Evolutionary conservation across 1,140 invertebrate species (phyloP).

Genomic region (Drosophila dunni): DNA sequence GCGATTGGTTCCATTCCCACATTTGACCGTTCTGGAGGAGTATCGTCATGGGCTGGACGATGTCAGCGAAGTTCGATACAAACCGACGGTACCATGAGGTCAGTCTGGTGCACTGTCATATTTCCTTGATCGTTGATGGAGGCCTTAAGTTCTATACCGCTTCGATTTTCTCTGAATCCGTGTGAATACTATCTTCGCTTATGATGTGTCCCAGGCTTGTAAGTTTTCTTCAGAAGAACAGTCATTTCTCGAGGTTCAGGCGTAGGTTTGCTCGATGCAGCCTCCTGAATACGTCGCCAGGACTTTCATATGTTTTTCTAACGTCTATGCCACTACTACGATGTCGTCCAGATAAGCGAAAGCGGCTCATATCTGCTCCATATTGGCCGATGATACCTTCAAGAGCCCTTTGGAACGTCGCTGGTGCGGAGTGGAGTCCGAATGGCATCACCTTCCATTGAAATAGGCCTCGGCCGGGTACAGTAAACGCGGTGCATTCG

Average conservation of each 20-base stretch:
- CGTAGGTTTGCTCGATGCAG: too few relatives aligned
- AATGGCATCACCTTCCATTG: neutral
- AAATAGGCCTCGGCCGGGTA: neutral
- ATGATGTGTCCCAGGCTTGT: too few relatives aligned
- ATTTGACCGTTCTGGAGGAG: too few relatives aligned
- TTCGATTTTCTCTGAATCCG: too few relatives aligned
- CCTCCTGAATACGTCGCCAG: neutral
- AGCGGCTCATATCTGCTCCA: slow-evolving; percentile 10
- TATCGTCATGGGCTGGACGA: too few relatives aligned
- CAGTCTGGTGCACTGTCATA: neutral
- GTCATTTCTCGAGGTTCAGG: too few relatives aligned
- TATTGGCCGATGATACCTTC: neutral
- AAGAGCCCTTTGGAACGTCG: too few relatives aligned
- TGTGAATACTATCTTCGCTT: too few relatives aligned
- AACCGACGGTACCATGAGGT: neutral
- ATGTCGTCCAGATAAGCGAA: neutral
- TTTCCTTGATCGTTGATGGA: neutral
- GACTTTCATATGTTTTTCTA: neutral
- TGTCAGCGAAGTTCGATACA: neutral
- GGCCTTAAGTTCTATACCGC: too few relatives aligned
- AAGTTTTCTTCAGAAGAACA: too few relatives aligned
- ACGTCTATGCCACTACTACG: neutral
- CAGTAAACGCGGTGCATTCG: too few relatives aligned
- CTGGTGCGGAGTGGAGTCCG: neutral
- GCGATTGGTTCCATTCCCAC: too few relatives aligned